Conservation (phyloP, 2,113 vertebrate genomes). For the Trogon melanurus region DNA sequence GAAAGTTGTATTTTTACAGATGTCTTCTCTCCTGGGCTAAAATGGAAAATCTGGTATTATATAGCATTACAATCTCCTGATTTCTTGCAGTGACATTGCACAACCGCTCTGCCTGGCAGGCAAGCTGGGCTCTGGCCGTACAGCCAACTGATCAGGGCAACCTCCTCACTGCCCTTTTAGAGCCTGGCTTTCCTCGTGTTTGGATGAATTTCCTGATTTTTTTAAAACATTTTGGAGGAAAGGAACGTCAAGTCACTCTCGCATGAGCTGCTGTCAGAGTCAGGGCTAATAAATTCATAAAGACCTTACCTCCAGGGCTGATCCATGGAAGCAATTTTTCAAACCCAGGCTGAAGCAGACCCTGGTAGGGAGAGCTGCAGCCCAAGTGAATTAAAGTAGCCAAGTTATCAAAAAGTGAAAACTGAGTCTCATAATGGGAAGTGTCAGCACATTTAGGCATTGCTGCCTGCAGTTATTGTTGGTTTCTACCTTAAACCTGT, state of each 20-base stretch:
- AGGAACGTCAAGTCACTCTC: neutral
- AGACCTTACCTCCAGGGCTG: neutral
- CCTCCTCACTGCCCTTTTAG: neutral
- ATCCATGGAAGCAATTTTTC: neutral
- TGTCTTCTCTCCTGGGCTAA: neutral
- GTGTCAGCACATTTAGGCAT: slow-evolving; percentile 26
- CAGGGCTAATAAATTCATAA: neutral
- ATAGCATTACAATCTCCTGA: neutral
- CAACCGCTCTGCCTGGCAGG: neutral
- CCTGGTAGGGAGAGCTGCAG: neutral
- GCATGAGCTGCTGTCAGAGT: neutral
- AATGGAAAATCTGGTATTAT: neutral
- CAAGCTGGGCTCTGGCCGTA: neutral
- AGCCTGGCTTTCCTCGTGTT: neutral
- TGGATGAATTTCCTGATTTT: neutral
- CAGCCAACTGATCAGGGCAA: neutral
- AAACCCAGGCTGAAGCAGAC: neutral
- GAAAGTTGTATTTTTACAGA: neutral
- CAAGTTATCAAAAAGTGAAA: slow-evolving; percentile 50
- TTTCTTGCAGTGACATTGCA: neutral
- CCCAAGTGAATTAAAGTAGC: slow-evolving; percentile 11
- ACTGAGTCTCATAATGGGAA: neutral
- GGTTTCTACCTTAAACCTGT: slow-evolving; percentile 1
- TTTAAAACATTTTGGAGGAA: neutral
- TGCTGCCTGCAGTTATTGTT: neutral